Percentiles rank a stretch among this genome's conserved stretches.
These are phyloP conservation scores for Drosophila affinis DNA, from an alignment of 2,888 invertebrate genomes.

Conservation along the genomic window DNA sequence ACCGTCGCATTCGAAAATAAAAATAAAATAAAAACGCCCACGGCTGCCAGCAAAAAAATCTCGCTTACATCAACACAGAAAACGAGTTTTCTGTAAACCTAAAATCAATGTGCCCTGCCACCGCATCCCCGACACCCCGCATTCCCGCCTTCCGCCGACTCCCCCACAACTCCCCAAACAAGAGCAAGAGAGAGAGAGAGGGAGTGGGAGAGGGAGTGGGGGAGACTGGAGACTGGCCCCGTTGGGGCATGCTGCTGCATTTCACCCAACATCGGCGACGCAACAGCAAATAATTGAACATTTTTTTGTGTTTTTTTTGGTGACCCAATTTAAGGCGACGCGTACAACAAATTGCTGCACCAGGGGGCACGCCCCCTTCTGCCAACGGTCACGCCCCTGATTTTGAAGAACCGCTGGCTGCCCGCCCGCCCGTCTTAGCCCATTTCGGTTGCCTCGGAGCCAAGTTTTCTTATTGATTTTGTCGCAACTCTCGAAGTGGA, in stretches of 20 bases:
- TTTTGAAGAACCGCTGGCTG: slow-evolving; percentile 22
- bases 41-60: slow-evolving; percentile 48
- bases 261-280: slow-evolving; percentile 34
- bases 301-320: slow-evolving; percentile 43
- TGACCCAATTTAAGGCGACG: slow-evolving; percentile 73
- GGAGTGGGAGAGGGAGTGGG: not conserved
- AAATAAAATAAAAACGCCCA: slow-evolving; percentile 11
- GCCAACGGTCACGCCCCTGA: slow-evolving; percentile 31
- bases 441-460: slow-evolving; percentile 2
- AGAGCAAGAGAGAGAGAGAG: not conserved
- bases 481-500: slow-evolving; percentile 33
- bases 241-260: slow-evolving; percentile 51
- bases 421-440: not conserved
- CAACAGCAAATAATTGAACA: slow-evolving; percentile 67
- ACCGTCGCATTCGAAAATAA: slow-evolving; percentile 6
- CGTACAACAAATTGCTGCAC: slow-evolving; percentile 43
- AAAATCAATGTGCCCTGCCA: slow-evolving; percentile 31
- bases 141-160: not conserved
- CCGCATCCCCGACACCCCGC: too few relatives aligned
- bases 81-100: slow-evolving; percentile 62
- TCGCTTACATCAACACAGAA: slow-evolving; percentile 56
- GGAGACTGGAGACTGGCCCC: slow-evolving; percentile 8
- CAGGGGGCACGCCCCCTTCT: slow-evolving; percentile 23
- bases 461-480: slow-evolving; percentile 48
- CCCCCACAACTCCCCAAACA: not conserved